Percentiles rank a stretch among this genome's conserved stretches.
Conservation (phyloP, 2,888 invertebrate species). For the Lycaena phlaeas region DNA sequence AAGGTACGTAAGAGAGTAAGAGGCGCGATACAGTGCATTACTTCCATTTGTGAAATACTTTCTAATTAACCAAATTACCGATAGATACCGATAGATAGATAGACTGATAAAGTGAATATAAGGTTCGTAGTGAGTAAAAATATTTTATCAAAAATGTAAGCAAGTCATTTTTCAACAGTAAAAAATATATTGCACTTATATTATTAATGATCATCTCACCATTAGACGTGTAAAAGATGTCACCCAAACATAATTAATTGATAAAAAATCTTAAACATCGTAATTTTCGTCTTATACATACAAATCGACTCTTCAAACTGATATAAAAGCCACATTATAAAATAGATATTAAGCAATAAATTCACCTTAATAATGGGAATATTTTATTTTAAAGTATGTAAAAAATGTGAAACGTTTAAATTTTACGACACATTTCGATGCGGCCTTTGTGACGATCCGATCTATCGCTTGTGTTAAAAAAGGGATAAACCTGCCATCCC, state of each 20-base stretch:
- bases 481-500: slow-evolving; percentile 51
- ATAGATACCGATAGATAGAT: no score
- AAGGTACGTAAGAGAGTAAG: no score
- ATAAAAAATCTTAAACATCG: slow-evolving; percentile 29
- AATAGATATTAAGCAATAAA: slow-evolving; percentile 57
- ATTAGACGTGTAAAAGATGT: no score
- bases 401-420: slow-evolving; percentile 59
- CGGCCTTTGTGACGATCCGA: slow-evolving; percentile 57
- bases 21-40: no score
- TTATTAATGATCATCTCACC: no score
- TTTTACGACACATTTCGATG: slow-evolving; percentile 52
- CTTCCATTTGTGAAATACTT: no score
- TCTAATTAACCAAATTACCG: no score
- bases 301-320: slow-evolving; percentile 36
- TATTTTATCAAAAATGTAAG: no score
- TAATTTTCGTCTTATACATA: slow-evolving; percentile 24
- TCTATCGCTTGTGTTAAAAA: slow-evolving; percentile 62
- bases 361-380: slow-evolving; percentile 62
- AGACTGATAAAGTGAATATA: no score
- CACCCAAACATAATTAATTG: background rate
- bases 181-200: no score
- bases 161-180: no score
- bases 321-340: slow-evolving; percentile 57
- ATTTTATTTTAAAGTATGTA: slow-evolving; percentile 50
- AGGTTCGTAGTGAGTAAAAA: no score